These are phyloP conservation scores for Tragopan temminckii DNA, from an alignment of 2,797 vertebrate species.

Conservation along the genomic window DNA sequence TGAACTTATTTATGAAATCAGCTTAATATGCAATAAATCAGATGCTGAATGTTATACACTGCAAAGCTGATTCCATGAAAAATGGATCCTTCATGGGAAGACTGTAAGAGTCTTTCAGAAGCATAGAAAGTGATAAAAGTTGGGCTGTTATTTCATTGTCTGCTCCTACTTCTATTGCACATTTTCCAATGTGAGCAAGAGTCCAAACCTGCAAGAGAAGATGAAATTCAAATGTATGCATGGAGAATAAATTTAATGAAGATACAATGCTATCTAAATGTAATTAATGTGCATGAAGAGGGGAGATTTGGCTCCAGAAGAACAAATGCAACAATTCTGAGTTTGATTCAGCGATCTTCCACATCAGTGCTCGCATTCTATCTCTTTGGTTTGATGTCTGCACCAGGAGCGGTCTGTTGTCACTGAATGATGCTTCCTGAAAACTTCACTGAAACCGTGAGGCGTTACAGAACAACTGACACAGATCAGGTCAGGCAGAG, in stretches of 20 bases:
- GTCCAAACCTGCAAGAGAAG: background rate
- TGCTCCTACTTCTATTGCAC: background rate
- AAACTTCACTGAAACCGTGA: background rate
- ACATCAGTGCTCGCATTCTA: background rate
- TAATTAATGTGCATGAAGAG: background rate
- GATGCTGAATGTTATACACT: accelerated
- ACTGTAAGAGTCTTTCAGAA: too few species aligned
- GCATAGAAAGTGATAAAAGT: too few species aligned
- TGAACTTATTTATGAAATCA: background rate
- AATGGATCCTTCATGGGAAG: too few species aligned
- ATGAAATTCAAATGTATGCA: background rate
- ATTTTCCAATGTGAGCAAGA: background rate
- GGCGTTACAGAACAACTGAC: background rate
- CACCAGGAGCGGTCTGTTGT: background rate
- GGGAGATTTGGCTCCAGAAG: background rate
- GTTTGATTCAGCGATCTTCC: background rate
- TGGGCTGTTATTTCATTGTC: background rate
- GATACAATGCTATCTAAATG: background rate
- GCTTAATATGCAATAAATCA: background rate
- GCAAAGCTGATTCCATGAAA: background rate
- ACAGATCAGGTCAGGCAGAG: background rate
- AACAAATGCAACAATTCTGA: background rate
- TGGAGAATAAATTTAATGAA: background rate
- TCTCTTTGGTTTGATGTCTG: background rate
- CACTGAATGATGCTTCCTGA: background rate